Evolutionary conservation across 1,140 invertebrate genomes (phyloP).

Genomic region (Drosophila subobscura): DNA sequence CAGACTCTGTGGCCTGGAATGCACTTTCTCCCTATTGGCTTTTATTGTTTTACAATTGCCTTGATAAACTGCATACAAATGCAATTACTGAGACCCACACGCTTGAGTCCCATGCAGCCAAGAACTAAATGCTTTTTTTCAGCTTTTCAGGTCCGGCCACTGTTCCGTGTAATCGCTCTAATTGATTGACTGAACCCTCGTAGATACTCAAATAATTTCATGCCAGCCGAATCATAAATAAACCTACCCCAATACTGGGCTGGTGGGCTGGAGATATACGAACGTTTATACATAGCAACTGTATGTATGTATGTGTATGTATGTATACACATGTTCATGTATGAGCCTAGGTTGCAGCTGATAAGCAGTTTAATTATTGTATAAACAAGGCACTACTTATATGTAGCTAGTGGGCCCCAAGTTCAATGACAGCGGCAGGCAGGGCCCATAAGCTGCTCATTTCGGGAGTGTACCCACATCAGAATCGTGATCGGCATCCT

Average conservation of each 20-base stretch:
- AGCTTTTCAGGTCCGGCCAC: constrained; percentile 50
- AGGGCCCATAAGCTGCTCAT: background rate
- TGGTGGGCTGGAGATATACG: background rate
- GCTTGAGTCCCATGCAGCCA: constrained; percentile 2
- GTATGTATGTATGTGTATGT: constrained; percentile 3
- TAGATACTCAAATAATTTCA: constrained; percentile 46
- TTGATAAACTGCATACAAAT: constrained; percentile 64
- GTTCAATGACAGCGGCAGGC: constrained; percentile 59
- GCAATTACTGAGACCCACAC: constrained; percentile 50
- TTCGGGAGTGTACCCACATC: constrained; percentile 14
- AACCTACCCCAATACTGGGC: constrained; percentile 66
- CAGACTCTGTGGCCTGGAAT: constrained; percentile 6
- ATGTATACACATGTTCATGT: constrained; percentile 1
- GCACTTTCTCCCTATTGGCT: constrained; percentile 43
- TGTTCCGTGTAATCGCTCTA: constrained; percentile 42
- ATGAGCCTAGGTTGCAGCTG: constrained; percentile 27
- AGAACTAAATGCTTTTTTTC: constrained; percentile 34
- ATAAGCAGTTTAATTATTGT: constrained; percentile 55
- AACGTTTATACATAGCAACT: background rate
- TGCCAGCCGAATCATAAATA: constrained; percentile 53
- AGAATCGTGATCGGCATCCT: constrained; percentile 47
- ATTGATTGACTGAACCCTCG: constrained; percentile 58
- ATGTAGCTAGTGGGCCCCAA: constrained; percentile 16
- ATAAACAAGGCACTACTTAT: constrained; percentile 17
- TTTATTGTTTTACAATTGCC: constrained; percentile 67